These are phyloP conservation scores for Balearica regulorum DNA, from an alignment of 2,797 vertebrate species.

Conservation along the genomic window DNA sequence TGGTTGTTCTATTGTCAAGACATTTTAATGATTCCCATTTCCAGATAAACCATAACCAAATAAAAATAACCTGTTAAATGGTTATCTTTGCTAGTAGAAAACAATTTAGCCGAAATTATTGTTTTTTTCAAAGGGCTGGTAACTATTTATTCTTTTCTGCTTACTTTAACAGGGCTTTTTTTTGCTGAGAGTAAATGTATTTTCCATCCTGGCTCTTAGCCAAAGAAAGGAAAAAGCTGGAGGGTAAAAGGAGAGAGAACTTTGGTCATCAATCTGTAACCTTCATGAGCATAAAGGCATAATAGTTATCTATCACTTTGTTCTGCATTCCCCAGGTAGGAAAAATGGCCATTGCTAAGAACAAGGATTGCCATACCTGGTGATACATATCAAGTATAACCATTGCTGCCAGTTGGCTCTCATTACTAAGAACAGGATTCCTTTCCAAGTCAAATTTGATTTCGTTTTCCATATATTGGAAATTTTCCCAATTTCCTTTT, in stretches of 20 bases:
- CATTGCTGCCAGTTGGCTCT: neutral
- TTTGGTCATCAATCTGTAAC: neutral
- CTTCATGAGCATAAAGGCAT: neutral
- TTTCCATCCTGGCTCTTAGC: neutral
- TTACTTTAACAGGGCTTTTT: neutral
- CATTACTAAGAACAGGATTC: neutral
- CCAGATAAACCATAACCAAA: conserved; percentile 5
- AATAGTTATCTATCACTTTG: neutral
- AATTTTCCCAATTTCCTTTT: neutral
- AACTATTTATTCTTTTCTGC: conserved; percentile 12
- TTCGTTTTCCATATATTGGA: neutral
- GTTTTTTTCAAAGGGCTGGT: neutral
- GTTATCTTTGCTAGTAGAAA: conserved; percentile 11
- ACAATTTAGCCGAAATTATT: neutral
- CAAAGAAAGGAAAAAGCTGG: neutral
- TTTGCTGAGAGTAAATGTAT: neutral
- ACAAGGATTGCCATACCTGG: neutral
- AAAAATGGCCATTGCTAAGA: neutral
- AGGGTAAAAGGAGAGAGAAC: neutral
- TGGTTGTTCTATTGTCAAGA: neutral
- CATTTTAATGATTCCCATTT: neutral
- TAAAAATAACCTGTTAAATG: neutral
- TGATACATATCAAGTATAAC: neutral
- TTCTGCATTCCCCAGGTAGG: neutral
- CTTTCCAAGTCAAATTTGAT: neutral